phyloP scores from a whole-genome alignment of 2,888 invertebrate genomes.

The Tigriopus californicus region DNA sequence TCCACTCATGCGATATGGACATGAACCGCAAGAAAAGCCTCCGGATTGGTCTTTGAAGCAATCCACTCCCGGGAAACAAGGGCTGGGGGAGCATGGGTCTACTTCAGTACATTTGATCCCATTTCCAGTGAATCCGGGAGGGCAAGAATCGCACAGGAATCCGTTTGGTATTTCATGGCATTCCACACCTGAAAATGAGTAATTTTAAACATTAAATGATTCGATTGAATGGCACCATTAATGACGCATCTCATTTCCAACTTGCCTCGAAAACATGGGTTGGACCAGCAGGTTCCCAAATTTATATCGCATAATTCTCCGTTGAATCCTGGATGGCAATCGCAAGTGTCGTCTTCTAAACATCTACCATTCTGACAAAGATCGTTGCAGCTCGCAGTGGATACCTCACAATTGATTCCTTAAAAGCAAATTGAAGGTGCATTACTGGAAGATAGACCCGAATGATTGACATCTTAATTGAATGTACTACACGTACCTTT shows the following conservation, averaged over 20 bases:
- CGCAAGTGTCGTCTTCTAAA: no score
- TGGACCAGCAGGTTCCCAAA: background rate
- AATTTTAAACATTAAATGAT: background rate
- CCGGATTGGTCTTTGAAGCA: background rate
- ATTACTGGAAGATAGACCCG: no score
- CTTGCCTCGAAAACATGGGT: slow-evolving; percentile 1
- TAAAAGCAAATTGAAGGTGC: no score
- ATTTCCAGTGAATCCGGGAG: background rate
- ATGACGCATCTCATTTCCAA: background rate
- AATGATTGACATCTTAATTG: no score
- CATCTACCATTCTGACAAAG: no score
- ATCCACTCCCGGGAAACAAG: background rate
- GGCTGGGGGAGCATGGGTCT: background rate
- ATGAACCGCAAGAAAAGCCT: background rate
- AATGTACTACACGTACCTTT: no score
- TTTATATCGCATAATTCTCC: background rate
- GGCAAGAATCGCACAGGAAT: slow-evolving; percentile 1
- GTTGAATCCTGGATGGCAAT: no score
- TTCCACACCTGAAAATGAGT: background rate
- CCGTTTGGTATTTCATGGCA: background rate
- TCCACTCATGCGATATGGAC: slow-evolving; percentile 2
- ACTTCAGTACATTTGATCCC: background rate
- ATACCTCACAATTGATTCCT: no score
- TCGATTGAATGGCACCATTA: background rate
- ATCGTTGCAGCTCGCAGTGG: no score